Percentiles rank a stretch among this genome's conserved stretches.
Conservation (phyloP, 2,888 invertebrate species). For the Rutpela maculata region DNA sequence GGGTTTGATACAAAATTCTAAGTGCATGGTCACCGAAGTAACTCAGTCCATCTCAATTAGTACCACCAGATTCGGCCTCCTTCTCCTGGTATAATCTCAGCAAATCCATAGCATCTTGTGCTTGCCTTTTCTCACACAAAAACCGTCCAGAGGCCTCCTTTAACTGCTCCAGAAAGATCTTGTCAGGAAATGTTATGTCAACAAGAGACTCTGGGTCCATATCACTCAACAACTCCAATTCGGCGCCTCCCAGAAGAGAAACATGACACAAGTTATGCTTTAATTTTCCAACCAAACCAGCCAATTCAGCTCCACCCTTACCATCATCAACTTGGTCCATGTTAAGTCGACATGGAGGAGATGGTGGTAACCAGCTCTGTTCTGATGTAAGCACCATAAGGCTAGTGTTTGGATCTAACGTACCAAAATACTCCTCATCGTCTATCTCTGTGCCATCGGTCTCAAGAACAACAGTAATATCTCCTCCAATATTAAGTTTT, state of each 20-base stretch:
- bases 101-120: slow-evolving; percentile 90
- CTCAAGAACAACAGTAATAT: slow-evolving; percentile 90
- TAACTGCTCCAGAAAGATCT: slow-evolving; percentile 85
- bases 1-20: slow-evolving; percentile 45
- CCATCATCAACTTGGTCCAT: slow-evolving; percentile 60
- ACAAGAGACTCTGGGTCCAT: slow-evolving; percentile 93
- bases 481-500: slow-evolving; percentile 80
- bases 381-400: slow-evolving; percentile 85
- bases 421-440: slow-evolving; percentile 95
- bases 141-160: slow-evolving; percentile 86
- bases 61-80: slow-evolving; percentile 50
- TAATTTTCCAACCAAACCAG: slow-evolving; percentile 85
- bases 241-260: slow-evolving; percentile 88
- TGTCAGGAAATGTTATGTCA: slow-evolving; percentile 84
- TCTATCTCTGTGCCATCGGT: slow-evolving; percentile 96
- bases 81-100: slow-evolving; percentile 82
- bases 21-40: slow-evolving; percentile 41
- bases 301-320: slow-evolving; percentile 79
- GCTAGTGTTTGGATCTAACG: slow-evolving; percentile 90
- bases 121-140: slow-evolving; percentile 88
- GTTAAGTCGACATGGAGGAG: slow-evolving; percentile 80
- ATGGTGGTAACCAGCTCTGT: slow-evolving; percentile 84
- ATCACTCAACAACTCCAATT: slow-evolving; percentile 89
- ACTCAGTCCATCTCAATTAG: slow-evolving; percentile 45
- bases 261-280: slow-evolving; percentile 90